phyloP scores from a whole-genome alignment of 2,113 vertebrate species.

The Poeciliopsis turrubarensis region DNA sequence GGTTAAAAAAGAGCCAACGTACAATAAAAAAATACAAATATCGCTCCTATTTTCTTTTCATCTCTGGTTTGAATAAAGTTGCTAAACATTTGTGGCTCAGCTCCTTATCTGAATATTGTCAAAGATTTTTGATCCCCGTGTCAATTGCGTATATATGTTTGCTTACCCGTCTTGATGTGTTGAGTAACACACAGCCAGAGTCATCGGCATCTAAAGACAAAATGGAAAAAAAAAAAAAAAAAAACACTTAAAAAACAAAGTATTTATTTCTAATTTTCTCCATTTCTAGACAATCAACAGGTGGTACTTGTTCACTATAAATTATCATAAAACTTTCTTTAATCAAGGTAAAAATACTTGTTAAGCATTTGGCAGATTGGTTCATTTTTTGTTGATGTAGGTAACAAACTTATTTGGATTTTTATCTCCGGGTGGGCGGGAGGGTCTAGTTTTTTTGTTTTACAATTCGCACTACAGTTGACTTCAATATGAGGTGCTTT shows the following conservation, averaged over 20 bases:
- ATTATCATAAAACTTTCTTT: neutral
- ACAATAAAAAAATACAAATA: neutral
- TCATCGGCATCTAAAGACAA: conserved; percentile 81
- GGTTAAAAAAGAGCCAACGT: neutral
- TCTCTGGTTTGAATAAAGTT: no score
- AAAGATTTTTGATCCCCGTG: no score
- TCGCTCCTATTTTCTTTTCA: no score
- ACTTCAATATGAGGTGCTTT: neutral
- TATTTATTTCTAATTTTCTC: neutral
- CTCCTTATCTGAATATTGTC: neutral
- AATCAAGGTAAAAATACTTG: neutral
- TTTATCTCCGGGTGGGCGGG: neutral
- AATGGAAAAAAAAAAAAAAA: neutral
- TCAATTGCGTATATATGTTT: neutral
- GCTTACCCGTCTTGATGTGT: conserved; percentile 95
- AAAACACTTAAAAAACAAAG: neutral
- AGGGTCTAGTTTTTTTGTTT: neutral
- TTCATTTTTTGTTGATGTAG: neutral
- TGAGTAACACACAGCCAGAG: conserved; percentile 90
- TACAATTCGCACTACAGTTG: neutral
- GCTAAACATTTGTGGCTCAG: no score
- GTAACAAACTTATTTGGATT: neutral
- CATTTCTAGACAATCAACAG: neutral
- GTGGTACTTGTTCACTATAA: neutral
- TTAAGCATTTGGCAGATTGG: neutral